Percentiles rank a stretch among this genome's conserved stretches.
These are phyloP conservation scores for Zaprionus gabonicus DNA, from an alignment of 1,140 invertebrate genomes.

Conservation along the genomic window DNA sequence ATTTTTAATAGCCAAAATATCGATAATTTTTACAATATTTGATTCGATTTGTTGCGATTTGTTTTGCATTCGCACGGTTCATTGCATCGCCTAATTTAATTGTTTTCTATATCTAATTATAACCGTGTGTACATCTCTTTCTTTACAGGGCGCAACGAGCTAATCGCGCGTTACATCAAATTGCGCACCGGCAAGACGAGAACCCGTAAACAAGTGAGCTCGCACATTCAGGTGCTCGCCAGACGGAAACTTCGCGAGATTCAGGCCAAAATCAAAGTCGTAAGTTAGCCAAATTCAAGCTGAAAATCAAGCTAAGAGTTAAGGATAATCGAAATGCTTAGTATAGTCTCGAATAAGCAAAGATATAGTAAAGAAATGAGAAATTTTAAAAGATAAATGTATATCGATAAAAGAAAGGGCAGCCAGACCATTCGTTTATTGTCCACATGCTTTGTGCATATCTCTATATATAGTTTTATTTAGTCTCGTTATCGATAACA, in stretches of 20 bases:
- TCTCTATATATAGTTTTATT: constrained; percentile 2
- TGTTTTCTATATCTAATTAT: neutral
- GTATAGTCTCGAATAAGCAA: neutral
- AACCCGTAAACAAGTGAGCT: constrained; percentile 99
- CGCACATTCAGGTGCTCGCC: constrained; percentile 99
- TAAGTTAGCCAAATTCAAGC: constrained; percentile 85
- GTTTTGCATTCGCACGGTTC: neutral
- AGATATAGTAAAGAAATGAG: neutral
- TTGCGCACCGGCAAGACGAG: constrained; percentile 99
- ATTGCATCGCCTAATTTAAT: constrained; percentile 18
- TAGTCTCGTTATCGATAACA: neutral
- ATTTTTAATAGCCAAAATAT: neutral
- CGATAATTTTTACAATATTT: neutral
- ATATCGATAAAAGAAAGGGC: neutral
- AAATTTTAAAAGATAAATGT: neutral
- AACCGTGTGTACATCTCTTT: neutral
- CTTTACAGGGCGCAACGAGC: constrained; percentile 97
- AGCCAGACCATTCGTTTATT: constrained; percentile 2
- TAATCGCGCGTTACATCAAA: constrained; percentile 99
- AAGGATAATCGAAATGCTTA: too few species aligned
- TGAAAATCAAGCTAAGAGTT: too few species aligned
- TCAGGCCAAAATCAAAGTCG: constrained; percentile 98
- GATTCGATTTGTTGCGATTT: constrained; percentile 12
- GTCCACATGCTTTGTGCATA: constrained; percentile 24
- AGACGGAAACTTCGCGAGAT: constrained; percentile 98